Conservation (phyloP, 1,140 invertebrate species). For the Batillaria attramentaria region DNA sequence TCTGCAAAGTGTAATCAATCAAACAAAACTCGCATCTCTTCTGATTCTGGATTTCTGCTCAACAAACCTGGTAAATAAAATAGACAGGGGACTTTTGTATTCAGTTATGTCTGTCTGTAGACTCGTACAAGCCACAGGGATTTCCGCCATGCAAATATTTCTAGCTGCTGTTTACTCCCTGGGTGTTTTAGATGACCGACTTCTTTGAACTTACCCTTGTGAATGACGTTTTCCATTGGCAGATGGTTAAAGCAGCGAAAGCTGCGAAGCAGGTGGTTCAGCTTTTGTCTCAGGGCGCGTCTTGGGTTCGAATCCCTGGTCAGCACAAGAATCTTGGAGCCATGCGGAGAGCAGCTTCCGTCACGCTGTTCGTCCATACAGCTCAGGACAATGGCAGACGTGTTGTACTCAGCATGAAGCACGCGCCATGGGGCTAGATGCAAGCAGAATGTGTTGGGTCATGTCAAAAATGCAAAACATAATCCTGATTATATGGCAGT, state of each 20-base stretch:
- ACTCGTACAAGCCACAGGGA: too few species aligned
- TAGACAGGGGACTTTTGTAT: too few species aligned
- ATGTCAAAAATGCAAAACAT: neutral
- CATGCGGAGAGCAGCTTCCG: constrained; percentile 16
- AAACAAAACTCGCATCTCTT: too few species aligned
- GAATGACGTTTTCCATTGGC: neutral
- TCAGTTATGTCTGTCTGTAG: too few species aligned
- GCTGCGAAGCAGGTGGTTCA: neutral
- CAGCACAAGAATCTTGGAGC: constrained; percentile 5
- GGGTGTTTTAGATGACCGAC: too few species aligned
- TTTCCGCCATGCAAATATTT: too few species aligned
- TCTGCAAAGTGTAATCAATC: too few species aligned
- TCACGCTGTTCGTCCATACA: constrained; percentile 25
- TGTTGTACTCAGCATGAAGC: constrained; percentile 8
- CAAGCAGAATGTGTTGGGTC: too few species aligned
- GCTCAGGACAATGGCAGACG: neutral
- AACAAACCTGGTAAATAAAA: too few species aligned
- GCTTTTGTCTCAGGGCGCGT: neutral
- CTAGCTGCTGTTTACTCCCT: neutral
- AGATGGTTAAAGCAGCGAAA: constrained; percentile 12
- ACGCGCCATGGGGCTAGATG: constrained; percentile 10
- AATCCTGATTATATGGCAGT: neutral
- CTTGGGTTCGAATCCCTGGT: neutral
- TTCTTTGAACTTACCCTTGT: constrained; percentile 12
- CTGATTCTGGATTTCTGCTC: too few species aligned